Evolutionary conservation across 1,140 invertebrate genomes (phyloP), one percentile per base, ranked within the genome.

Genomic region (Anoplophora glabripennis): DNA sequence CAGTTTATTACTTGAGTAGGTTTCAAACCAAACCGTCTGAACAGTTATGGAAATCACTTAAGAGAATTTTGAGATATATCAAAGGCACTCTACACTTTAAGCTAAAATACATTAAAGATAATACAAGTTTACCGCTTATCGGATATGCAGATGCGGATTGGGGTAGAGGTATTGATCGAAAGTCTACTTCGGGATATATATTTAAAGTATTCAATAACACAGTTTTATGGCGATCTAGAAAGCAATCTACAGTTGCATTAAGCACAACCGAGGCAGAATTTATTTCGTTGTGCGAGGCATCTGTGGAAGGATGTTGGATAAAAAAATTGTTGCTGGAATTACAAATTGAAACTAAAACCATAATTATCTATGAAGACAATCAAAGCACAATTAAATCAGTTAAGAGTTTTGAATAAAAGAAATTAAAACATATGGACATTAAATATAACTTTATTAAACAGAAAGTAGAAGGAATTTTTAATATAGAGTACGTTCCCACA

Each of bases 181-280:
- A 67, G 53, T 69, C 66, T 3, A 73, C 70, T 35, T 57, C 57
- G 12, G 69, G 70, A 37, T 73, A 66, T 65, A 55, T 61, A 18
- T 73, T 72, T 47, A 67, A 57, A 18, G 67, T 76, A 38, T 56
- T 59, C 56, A 61, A 67, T 59, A 73, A 69, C 59, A 66, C 69
- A 18, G 60, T 77, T 14, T 48, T 53, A 35, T 79, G 74, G 78
- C 56, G 55, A 18, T 73, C 68, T 28, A 75, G 74, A 48, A 78
- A 73, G 63, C 77, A 79, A 62, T 37, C 18, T 12, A 57, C 55
- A 57, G 73, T 76, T 17, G 64, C 73, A 15, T 17, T 78, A 0
- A 79, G 75, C 1, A 75, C 76, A 1, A 75, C 76, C 7, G 77
- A 80, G 59, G 63, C 77, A 3, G 77, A 80, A 59, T 79, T 78